A percentile compares a stretch with the other conserved stretches of the same genome.
Conservation (phyloP, 2,797 vertebrate genomes). For the Hypotaenidia philippensis region DNA sequence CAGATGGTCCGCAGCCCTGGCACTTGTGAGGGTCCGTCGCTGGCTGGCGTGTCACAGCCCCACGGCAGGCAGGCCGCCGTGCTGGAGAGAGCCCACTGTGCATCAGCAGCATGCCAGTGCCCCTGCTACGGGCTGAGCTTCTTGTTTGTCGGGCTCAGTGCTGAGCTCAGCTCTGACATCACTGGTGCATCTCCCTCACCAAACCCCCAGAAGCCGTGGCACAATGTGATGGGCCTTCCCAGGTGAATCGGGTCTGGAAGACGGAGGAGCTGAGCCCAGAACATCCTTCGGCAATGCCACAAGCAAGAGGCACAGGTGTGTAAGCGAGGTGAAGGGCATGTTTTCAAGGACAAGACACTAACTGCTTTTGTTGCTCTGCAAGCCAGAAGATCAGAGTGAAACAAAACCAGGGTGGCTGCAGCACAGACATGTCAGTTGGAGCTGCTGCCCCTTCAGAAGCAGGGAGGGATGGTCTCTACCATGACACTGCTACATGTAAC, state of each 20-base stretch:
- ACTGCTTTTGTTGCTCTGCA: background rate
- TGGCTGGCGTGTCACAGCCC: background rate
- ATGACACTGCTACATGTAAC: accelerated
- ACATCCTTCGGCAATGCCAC: accelerated
- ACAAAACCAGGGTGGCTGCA: background rate
- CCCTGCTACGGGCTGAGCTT: background rate
- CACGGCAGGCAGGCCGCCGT: accelerated
- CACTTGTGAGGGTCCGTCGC: background rate
- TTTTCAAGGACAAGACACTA: background rate
- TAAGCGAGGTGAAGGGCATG: background rate
- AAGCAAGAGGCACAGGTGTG: background rate
- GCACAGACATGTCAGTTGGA: accelerated
- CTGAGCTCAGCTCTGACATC: background rate
- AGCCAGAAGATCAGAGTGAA: background rate
- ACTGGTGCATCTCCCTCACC: background rate
- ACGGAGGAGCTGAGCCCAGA: background rate
- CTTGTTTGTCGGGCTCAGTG: accelerated
- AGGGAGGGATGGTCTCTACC: background rate
- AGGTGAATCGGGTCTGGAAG: background rate
- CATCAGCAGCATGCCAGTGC: accelerated
- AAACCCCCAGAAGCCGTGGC: background rate
- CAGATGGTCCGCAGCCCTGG: background rate
- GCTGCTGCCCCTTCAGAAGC: background rate
- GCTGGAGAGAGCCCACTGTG: background rate
- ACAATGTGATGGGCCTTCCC: background rate